Conservation (phyloP, 2,113 vertebrate species). For the Pica pica region DNA sequence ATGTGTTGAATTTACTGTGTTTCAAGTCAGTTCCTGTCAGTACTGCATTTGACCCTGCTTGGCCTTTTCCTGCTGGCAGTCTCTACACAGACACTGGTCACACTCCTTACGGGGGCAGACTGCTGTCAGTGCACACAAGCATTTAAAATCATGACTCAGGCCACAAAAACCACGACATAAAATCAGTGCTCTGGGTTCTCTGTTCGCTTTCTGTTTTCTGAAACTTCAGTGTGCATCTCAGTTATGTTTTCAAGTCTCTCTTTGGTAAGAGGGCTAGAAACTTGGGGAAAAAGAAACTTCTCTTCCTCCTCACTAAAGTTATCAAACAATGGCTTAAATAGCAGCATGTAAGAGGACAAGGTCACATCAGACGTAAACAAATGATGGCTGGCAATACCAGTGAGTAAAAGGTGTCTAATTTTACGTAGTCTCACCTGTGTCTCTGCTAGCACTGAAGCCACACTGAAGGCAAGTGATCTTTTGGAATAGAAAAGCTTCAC, state of each 20-base stretch:
- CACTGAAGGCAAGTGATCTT: not conserved
- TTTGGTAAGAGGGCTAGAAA: not conserved
- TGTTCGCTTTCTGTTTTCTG: not conserved
- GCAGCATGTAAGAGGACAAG: not conserved
- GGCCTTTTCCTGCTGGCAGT: slow-evolving; percentile 28
- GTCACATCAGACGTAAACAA: not conserved
- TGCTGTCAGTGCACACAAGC: not conserved
- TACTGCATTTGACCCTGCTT: not conserved
- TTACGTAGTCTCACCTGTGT: not conserved
- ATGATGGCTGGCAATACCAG: not conserved
- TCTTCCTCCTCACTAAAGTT: not conserved
- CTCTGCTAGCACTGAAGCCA: not conserved
- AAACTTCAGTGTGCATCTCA: not conserved
- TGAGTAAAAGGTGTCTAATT: not conserved
- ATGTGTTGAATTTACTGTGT: slow-evolving; percentile 4
- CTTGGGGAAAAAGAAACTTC: not conserved
- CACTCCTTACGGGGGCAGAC: not conserved
- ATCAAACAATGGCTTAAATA: not conserved
- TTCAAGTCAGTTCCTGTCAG: slow-evolving; percentile 21
- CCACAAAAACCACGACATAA: not conserved
- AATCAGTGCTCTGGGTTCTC: not conserved
- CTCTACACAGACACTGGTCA: not conserved
- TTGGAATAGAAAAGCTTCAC: not conserved
- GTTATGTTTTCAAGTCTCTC: not conserved
- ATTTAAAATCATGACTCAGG: slow-evolving; percentile 20